Percentiles rank a stretch among this genome's conserved stretches.
phyloP scores from a whole-genome alignment of 1,140 invertebrate genomes.

The Tetragonula clypearis region DNA sequence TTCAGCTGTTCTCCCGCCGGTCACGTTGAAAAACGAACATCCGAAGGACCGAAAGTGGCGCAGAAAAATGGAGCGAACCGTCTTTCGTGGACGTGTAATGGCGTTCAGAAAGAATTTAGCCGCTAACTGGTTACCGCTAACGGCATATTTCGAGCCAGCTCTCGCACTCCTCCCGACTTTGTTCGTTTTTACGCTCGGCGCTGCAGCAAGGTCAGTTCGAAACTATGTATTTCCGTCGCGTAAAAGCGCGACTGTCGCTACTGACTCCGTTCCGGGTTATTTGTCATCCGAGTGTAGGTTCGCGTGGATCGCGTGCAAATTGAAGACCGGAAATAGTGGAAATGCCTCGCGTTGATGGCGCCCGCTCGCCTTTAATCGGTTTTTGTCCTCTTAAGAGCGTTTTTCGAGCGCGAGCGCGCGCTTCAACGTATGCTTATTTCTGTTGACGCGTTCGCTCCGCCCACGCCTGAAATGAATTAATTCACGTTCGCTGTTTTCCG shows the following conservation, averaged over 20 bases:
- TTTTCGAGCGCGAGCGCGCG: not conserved
- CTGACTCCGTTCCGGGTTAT: not conserved
- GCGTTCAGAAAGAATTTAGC: slow-evolving; percentile 48
- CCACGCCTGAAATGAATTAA: not conserved
- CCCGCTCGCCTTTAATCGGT: not conserved
- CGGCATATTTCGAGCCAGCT: slow-evolving; percentile 41
- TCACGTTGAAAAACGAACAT: not conserved
- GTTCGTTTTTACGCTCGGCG: not conserved
- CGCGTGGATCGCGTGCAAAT: not conserved
- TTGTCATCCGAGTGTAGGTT: not conserved
- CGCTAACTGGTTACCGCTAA: slow-evolving; percentile 34
- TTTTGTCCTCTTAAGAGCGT: not conserved
- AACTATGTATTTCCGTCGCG: not conserved
- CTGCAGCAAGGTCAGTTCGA: too few relatives aligned
- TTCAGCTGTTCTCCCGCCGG: not conserved
- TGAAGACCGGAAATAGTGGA: not conserved
- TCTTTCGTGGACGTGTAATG: slow-evolving; percentile 4
- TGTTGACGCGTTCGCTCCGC: not conserved
- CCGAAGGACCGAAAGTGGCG: not conserved
- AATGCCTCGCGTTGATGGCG: not conserved
- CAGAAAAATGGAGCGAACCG: not conserved
- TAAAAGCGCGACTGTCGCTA: not conserved
- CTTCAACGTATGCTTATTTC: not conserved
- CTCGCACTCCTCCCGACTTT: not conserved
- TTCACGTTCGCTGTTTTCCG: not conserved